Evolutionary conservation across 2,113 vertebrate genomes (phyloP).

Genomic region (Falco punctatus): DNA sequence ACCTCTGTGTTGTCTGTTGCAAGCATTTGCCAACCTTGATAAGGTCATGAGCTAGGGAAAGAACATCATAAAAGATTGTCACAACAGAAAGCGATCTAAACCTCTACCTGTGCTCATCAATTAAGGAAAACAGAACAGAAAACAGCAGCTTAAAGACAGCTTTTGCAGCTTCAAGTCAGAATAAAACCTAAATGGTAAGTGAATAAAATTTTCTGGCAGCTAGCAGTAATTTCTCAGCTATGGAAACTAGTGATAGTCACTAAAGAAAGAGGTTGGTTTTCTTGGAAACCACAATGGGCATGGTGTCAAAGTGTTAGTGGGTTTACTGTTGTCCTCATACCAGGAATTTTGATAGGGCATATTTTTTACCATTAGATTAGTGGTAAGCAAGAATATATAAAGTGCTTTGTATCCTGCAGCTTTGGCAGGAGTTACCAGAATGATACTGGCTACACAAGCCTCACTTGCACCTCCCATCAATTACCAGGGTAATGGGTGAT

Average conservation of each 20-base stretch:
- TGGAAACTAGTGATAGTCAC: neutral
- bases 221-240: neutral
- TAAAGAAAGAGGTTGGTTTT: neutral
- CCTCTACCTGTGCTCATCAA: neutral
- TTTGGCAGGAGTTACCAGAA: neutral
- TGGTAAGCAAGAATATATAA: neutral
- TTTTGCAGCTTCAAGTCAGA: neutral
- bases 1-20: neutral
- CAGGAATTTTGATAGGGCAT: neutral
- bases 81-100: neutral
- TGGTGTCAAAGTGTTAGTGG: neutral
- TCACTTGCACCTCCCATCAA: neutral
- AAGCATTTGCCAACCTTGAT: neutral
- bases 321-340: neutral
- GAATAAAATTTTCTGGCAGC: neutral
- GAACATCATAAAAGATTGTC: neutral
- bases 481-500: neutral
- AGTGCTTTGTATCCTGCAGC: neutral
- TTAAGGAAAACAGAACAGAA: neutral
- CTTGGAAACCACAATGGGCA: neutral
- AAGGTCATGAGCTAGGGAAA: neutral
- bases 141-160: neutral
- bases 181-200: neutral
- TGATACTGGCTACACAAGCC: neutral
- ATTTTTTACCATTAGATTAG: neutral